Evolutionary conservation across 2,888 invertebrate species (phyloP).

Genomic region (Drosophila leonis): DNA sequence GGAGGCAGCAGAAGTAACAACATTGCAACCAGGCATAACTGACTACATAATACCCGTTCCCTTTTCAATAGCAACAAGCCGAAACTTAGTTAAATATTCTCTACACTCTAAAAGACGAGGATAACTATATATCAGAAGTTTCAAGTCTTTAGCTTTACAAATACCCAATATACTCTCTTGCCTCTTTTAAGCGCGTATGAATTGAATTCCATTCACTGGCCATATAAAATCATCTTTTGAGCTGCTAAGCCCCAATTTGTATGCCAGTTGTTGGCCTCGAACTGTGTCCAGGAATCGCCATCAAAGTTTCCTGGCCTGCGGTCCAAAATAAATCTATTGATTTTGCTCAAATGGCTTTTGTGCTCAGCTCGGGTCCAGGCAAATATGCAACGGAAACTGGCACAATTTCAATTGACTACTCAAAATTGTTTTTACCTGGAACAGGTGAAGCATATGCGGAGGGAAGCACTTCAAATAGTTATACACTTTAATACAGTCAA

Average conservation of each 20-base stretch:
- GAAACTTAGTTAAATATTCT: background rate
- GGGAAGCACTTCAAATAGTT: constrained; percentile 11
- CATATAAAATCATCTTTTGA: constrained; percentile 14
- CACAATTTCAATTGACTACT: constrained; percentile 48
- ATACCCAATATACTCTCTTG: background rate
- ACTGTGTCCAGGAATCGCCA: constrained; percentile 8
- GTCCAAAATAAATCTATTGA: constrained; percentile 76
- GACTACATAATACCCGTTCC: background rate
- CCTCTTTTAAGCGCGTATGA: background rate
- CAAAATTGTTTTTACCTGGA: constrained; percentile 33
- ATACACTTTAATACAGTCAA: constrained; percentile 1
- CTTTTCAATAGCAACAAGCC: too few relatives aligned
- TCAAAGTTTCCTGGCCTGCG: constrained; percentile 53
- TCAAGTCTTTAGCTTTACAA: background rate
- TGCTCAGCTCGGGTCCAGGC: constrained; percentile 23
- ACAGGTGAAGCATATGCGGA: background rate
- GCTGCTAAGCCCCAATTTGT: constrained; percentile 36
- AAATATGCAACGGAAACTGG: constrained; percentile 51
- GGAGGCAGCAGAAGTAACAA: background rate
- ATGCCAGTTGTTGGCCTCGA: constrained; percentile 14
- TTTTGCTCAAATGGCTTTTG: constrained; percentile 75
- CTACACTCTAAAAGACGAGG: background rate
- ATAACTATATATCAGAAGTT: background rate
- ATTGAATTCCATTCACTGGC: constrained; percentile 5
- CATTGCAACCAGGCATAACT: background rate